Evolutionary conservation across 2,113 vertebrate species (phyloP), one percentile per base, ranked within the genome.

Genomic region (Eublepharis macularius): DNA sequence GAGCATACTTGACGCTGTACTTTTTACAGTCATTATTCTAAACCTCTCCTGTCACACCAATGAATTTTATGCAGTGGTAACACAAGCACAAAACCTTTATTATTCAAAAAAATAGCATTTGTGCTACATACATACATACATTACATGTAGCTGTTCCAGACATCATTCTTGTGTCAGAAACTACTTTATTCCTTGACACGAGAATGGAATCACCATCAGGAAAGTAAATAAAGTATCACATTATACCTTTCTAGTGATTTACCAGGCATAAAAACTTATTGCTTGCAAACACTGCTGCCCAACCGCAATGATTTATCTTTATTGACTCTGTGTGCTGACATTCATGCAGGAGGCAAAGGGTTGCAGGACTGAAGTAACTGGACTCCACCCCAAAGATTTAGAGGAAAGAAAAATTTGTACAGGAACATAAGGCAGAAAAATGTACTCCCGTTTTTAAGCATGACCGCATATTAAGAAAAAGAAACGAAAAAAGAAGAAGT

Each of bases 241-340:
- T 36, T 39, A 65, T n/a, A 4, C 19, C 11, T 10, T 6, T 68
- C 0, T 29, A 12, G 26, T 54, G 32, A 10, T 65, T 3, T 57
- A 41, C 8, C 21, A 13, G 16, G 57, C 24, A 49, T 1, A 32
- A 34, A n/a, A 0, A 36, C 82, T 17, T 17, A 26, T 14, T 43
- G 54, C 24, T 54, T 43, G 41, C 36, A 69, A 87, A 85, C 3
- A 81, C 4, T 26, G 13, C 47, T 73, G 12, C 1, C 29, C 72
- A 47, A 19, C 0, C 11, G 65, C 32, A 36, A 87, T 9, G n/a
- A 41, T 68, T 5, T 1, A 0, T 63, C 45, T 19, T 19, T 2
- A 51, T 16, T 11, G 0, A 0, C 0, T 2, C 19, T 29, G 26
- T 34, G 34, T 9, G 2, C 68, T 89, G 70, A 76, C 0, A 0